Evolutionary conservation across 2,113 vertebrate genomes (phyloP), one percentile per base, ranked within the genome.

Genomic region (Pteruthius melanotis): DNA sequence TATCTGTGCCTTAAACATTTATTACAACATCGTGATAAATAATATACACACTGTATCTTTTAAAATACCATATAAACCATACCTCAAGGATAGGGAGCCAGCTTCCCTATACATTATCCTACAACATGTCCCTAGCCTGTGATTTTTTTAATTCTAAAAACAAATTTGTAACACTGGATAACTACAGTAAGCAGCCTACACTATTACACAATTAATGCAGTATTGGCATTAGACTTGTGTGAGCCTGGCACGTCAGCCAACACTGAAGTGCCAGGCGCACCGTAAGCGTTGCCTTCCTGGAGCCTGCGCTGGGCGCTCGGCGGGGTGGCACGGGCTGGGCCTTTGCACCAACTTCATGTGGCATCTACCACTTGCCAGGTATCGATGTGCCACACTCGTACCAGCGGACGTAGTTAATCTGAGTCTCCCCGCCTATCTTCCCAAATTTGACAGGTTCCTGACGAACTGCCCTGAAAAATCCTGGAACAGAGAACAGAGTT

Each of bases 351-450:
- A 28, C 72, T 84, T 68, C 42, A 2, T 9, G 39, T 26, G 54
- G n/a, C 56, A 69, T 82, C 97, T 99, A 99, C 99, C 99, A 99
- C 93, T 99, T 99, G 63, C 99, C 99, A 44, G 99, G 99, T 82
- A 99, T 99, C 19, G 99, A 98, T 1, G 98, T 99, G 64, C 99
- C 99, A 19, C 99, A 99, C 97, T 99, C 99, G 17, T 99, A 99
- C 99, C 99, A 99, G 60, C 98, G 98, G 15, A 99, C 99, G 0
- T 99, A 99, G 87, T 98, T 99, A 60, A 98, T 98, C 15, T 98
- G 99, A 1, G 99, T 98, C 75, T 98, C 98, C 42, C 99, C 99
- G 6, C 99, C 99, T 19, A 99, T 99, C 64, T 99, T 98, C 65
- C 99, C 99, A 82, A 99, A 99, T 50, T 97, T 97, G 50, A 99